phyloP scores from a whole-genome alignment of 2,113 vertebrate species.

The Dermatemys mawii region DNA sequence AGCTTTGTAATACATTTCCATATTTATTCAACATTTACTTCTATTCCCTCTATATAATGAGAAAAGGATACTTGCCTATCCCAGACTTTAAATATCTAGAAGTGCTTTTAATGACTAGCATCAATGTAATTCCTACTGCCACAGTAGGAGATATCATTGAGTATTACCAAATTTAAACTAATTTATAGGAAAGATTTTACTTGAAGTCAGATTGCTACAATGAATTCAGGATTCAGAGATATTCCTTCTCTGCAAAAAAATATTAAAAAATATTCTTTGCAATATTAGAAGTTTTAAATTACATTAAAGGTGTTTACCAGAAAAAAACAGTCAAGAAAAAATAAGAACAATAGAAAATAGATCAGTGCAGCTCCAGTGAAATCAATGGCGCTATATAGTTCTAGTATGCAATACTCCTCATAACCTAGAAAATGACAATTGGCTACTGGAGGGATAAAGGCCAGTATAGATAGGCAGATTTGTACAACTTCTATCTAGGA shows the following conservation, averaged over 20 bases:
- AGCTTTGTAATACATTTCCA: not conserved
- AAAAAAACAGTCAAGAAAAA: no score
- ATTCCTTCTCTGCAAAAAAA: not conserved
- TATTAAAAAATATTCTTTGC: not conserved
- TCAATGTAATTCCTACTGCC: not conserved
- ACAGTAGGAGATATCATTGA: not conserved
- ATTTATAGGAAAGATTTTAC: not conserved
- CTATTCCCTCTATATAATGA: not conserved
- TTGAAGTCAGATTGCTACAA: no score
- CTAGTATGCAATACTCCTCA: no score
- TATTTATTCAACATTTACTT: not conserved
- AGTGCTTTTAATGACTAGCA: not conserved
- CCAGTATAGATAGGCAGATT: not conserved
- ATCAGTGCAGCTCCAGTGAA: no score
- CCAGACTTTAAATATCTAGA: not conserved
- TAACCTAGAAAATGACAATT: no score
- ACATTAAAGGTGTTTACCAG: no score
- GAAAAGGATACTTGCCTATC: not conserved
- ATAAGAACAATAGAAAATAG: no score
- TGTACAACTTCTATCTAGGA: not conserved
- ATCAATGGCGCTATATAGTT: no score
- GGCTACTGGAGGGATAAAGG: not conserved
- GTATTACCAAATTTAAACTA: not conserved
- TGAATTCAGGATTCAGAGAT: not conserved
- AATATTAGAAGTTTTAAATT: no score